phyloP scores from a whole-genome alignment of 1,140 invertebrate species.

The Linepithema humile region DNA sequence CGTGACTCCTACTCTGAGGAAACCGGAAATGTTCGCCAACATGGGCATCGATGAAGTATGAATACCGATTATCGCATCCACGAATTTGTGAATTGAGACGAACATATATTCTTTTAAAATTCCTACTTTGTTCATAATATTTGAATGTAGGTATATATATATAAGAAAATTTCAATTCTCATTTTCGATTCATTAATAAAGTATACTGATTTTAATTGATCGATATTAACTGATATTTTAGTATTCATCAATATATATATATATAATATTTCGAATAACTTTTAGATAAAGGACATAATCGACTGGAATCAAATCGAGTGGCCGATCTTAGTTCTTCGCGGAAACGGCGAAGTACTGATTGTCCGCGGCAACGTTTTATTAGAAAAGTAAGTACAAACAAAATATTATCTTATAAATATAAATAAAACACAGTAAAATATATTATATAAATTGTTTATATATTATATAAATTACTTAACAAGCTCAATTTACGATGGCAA shows the following conservation, averaged over 20 bases:
- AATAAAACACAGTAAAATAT: background rate
- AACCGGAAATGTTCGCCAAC: slow-evolving; percentile 46
- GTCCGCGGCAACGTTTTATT: slow-evolving; percentile 86
- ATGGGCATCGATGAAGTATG: slow-evolving; percentile 54
- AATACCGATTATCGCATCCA: background rate
- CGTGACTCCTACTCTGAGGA: slow-evolving; percentile 84
- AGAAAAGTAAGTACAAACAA: slow-evolving; percentile 81
- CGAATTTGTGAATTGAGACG: background rate
- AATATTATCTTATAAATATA: slow-evolving; percentile 22
- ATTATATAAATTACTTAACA: background rate
- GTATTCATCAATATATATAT: background rate
- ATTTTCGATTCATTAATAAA: background rate
- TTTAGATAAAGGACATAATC: slow-evolving; percentile 71
- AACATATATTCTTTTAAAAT: background rate
- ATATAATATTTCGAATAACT: slow-evolving; percentile 10
- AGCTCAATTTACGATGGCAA: background rate
- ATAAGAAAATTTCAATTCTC: background rate
- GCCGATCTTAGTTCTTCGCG: slow-evolving; percentile 91
- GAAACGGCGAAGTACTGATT: slow-evolving; percentile 92
- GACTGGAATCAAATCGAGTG: slow-evolving; percentile 86
- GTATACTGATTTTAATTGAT: background rate
- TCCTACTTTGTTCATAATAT: background rate
- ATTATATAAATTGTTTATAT: background rate
- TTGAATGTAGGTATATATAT: no score
- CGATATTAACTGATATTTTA: background rate